These are phyloP conservation scores for Oophaga sylvatica DNA, from an alignment of 2,797 vertebrate species.

Conservation along the genomic window DNA sequence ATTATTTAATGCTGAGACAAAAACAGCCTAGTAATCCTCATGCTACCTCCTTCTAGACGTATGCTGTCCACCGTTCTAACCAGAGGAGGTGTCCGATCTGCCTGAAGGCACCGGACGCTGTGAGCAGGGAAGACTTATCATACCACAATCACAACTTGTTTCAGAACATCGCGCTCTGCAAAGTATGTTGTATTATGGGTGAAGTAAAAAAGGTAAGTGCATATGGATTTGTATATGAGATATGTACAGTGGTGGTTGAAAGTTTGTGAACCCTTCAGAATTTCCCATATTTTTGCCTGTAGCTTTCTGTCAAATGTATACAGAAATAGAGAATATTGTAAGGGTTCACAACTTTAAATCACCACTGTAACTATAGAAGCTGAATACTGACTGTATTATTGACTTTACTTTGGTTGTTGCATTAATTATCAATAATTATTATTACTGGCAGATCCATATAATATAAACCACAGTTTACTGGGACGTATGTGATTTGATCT, in stretches of 20 bases:
- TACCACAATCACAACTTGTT: constrained; percentile 25
- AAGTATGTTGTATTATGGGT: constrained; percentile 73
- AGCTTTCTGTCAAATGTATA: too few relatives aligned
- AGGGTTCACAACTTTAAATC: too few relatives aligned
- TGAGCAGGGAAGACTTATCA: neutral
- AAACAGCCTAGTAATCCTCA: constrained; percentile 79
- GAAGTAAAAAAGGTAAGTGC: constrained; percentile 86
- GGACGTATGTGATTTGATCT: neutral
- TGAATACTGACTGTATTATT: too few relatives aligned
- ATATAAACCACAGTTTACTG: neutral
- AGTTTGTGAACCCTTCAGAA: too few relatives aligned
- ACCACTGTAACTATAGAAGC: too few relatives aligned
- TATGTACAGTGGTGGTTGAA: too few relatives aligned
- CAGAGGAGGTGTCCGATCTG: constrained; percentile 16
- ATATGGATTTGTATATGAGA: neutral
- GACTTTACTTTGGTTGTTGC: neutral
- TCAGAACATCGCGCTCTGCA: neutral
- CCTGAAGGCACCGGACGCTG: constrained; percentile 47
- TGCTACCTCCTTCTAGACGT: constrained; percentile 56
- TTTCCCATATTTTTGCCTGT: too few relatives aligned
- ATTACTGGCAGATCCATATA: neutral
- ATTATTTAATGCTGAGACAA: constrained; percentile 81
- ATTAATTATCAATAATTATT: neutral
- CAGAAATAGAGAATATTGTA: too few relatives aligned
- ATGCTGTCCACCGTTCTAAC: constrained; percentile 25